phyloP scores from a whole-genome alignment of 2,888 invertebrate species.

The Girardia tigrina region DNA sequence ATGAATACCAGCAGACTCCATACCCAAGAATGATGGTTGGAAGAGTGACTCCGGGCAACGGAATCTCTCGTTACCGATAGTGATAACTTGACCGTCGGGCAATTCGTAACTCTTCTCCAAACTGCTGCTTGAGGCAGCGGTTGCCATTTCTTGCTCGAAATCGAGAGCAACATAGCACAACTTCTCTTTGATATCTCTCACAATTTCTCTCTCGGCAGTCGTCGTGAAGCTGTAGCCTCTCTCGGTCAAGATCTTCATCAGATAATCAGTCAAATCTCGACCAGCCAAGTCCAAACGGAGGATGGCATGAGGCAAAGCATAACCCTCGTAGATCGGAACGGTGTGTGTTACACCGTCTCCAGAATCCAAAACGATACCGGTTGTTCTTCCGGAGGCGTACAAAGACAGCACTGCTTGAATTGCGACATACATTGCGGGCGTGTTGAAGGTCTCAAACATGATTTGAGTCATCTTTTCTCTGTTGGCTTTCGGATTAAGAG shows the following conservation, averaged over 20 bases:
- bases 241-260: conserved; percentile 55
- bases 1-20: conserved; percentile 45
- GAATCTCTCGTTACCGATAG: conserved; percentile 48
- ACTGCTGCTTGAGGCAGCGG: conserved; percentile 44
- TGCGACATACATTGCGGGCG: conserved; percentile 76
- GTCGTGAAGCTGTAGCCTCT: conserved; percentile 38
- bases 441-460: conserved; percentile 54
- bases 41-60: conserved; percentile 47
- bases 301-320: conserved; percentile 53
- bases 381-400: conserved; percentile 80
- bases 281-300: conserved; percentile 54
- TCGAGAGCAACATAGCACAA: conserved; percentile 45
- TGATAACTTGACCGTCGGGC: conserved; percentile 48
- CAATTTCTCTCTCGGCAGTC: conserved; percentile 59
- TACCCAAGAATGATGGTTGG: conserved; percentile 42
- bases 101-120: conserved; percentile 48
- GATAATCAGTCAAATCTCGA: conserved; percentile 54
- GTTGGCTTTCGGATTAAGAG: conserved; percentile 79
- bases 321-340: conserved; percentile 74
- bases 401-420: conserved; percentile 70
- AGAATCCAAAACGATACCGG: conserved; percentile 76
- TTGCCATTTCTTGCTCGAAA: conserved; percentile 48
- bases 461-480: conserved; percentile 76
- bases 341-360: conserved; percentile 84
- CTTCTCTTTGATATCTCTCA: conserved; percentile 53